phyloP scores from a whole-genome alignment of 2,113 vertebrate genomes.

The Helogale parvula region DNA sequence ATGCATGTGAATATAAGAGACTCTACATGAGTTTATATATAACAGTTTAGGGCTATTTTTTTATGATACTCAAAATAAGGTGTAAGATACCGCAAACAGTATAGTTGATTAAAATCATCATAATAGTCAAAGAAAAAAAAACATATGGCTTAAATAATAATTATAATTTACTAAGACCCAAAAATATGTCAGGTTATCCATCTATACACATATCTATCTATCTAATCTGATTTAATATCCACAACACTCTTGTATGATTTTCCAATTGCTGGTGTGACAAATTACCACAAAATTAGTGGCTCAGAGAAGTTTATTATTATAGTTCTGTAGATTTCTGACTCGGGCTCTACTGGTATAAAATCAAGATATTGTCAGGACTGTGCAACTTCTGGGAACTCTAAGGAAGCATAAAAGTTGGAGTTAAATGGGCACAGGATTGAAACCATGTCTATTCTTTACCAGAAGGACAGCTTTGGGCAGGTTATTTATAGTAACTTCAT shows the following conservation, averaged over 20 bases:
- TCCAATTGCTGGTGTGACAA: neutral
- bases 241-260: neutral
- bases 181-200: neutral
- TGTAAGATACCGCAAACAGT: neutral
- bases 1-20: neutral
- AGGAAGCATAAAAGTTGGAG: neutral
- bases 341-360: neutral
- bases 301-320: neutral
- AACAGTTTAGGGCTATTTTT: neutral
- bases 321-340: neutral
- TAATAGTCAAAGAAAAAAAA: neutral
- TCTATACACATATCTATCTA: neutral
- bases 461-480: neutral
- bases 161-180: neutral
- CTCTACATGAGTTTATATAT: neutral
- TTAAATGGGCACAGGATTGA: neutral
- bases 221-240: neutral
- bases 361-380: neutral
- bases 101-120: neutral
- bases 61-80: neutral
- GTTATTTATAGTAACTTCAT: neutral
- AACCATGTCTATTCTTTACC: neutral
- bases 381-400: neutral
- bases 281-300: neutral
- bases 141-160: neutral